Base-by-base conservation (phyloP, 2,888 invertebrate genomes). In the Noctuana brunneofusca region DNA sequence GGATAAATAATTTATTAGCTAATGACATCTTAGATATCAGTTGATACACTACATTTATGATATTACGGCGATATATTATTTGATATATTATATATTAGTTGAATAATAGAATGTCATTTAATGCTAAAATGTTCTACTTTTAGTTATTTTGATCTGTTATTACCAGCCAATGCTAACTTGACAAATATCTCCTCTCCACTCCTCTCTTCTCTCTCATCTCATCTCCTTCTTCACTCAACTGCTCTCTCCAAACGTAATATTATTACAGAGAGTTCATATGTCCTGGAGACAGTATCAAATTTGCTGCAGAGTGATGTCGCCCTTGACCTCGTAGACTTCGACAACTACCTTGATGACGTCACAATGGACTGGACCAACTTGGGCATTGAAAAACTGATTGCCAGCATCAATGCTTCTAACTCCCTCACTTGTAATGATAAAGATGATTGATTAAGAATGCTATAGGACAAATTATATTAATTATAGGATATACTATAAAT, bases 341-440 rank as follows among this genome's bases (percentile, higher is more conserved):
- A 99, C 89, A 98, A 98, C 88, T 98, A 99, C 86, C 92, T 99
- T 67, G 99, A 99, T 84, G 96, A 99, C 82, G 93, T 97, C 38
- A 92, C 94, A 18, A 92, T 95, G 66, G 98, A 99, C 83, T 99
- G 98, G 97, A 95, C 94, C 72, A 99, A 99, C 87, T 79, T 87
- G 4, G 89, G 93, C 63, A 88, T 91, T 41, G 83, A 84, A 66
- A 87, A 86, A 65, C 71, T 88, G 0, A 79, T 89, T 0, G 84
- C 84, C 0, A 89, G 84, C 66, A 79, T 88, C n/a, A 66, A 68
- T n/a, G 66, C 68, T 2, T 65, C 69, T 2, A 69, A 69, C 46
- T 43, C 41, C 8, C 41, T 43, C 18, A 43, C 16, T 43, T 55
- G 53, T 54, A 65, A 64, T 14, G 66, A 69, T 12, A 57, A 66